Evolutionary conservation across 2,113 vertebrate genomes (phyloP), one percentile per base, ranked within the genome.

Genomic region (Lates calcarifer): DNA sequence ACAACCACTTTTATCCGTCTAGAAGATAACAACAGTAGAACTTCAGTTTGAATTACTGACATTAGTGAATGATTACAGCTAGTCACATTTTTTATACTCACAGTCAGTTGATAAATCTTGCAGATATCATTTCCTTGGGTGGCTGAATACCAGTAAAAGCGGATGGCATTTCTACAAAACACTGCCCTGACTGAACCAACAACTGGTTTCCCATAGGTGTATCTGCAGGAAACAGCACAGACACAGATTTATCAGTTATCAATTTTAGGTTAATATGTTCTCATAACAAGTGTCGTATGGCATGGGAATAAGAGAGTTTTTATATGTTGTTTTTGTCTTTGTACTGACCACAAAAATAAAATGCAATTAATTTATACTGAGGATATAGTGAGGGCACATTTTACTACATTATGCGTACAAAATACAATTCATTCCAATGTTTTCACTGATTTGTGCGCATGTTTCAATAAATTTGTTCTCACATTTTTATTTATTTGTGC

Each of bases 201-300:
- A n/a, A 95, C 94, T 17, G 95, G 94, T 77, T 95, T 95, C 12
- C 95, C 95, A 62, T 93, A 95, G 0, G 94, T 94, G 82, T 95
- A 95, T 75, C 95, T 95, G 81, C 49, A 75, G 64, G 29, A 28
- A 9, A 73, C 29, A 14, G 13, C 4, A 77, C 13, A 41, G 17
- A 37, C 1, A 60, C 14, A 78, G 18, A 43, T n/a, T n/a, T n/a
- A n/a, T n/a, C n/a, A n/a, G n/a, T n/a, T 6, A 47, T 6, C 17
- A 5, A 47, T 47, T 18, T 47, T 18, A 47, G 17, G 20, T 51
- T 51, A 49, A 22, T 22, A 22, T 22, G 47, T 49, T 22, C 8
- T 20, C 6, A 49, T 20, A 49, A 6, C 47, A 49, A 49, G 45
- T 17, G 39, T 6, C 5, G 39, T 9, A 41, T 41, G 39, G 39